Conservation (phyloP, 2,113 vertebrate species). For the Gallinago media region DNA sequence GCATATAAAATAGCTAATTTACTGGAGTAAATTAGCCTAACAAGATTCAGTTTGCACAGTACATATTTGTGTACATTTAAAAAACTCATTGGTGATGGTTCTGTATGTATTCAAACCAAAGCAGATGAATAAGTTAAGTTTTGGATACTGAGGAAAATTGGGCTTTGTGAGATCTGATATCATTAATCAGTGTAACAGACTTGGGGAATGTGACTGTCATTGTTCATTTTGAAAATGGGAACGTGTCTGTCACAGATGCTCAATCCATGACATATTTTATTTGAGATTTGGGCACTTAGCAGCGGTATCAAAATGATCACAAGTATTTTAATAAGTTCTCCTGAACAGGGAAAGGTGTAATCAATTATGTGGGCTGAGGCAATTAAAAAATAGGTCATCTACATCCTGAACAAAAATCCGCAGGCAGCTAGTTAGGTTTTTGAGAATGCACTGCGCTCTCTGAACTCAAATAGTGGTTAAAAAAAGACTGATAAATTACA, state of each 20-base stretch:
- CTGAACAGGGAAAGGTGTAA: background rate
- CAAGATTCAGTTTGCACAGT: constrained; percentile 65
- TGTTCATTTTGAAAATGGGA: background rate
- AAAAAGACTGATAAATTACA: background rate
- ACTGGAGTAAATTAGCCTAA: constrained; percentile 76
- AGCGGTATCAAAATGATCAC: background rate
- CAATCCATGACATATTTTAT: background rate
- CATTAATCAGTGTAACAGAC: background rate
- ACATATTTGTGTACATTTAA: constrained; percentile 59
- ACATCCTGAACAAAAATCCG: background rate
- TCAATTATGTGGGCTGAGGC: background rate
- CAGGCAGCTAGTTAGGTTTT: background rate
- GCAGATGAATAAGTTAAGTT: constrained; percentile 56
- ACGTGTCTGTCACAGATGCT: background rate
- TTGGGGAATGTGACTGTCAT: background rate
- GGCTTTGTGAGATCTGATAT: background rate
- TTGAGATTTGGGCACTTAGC: background rate
- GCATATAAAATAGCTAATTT: constrained; percentile 74
- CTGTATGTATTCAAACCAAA: constrained; percentile 16
- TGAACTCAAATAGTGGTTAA: constrained; percentile 8
- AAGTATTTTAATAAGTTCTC: background rate
- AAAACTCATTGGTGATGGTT: constrained; percentile 42
- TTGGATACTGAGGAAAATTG: background rate
- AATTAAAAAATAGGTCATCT: constrained; percentile 29
- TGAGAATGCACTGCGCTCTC: background rate